Conservation (phyloP, 2,888 invertebrate genomes). For the Cheiracanthium punctorium region DNA sequence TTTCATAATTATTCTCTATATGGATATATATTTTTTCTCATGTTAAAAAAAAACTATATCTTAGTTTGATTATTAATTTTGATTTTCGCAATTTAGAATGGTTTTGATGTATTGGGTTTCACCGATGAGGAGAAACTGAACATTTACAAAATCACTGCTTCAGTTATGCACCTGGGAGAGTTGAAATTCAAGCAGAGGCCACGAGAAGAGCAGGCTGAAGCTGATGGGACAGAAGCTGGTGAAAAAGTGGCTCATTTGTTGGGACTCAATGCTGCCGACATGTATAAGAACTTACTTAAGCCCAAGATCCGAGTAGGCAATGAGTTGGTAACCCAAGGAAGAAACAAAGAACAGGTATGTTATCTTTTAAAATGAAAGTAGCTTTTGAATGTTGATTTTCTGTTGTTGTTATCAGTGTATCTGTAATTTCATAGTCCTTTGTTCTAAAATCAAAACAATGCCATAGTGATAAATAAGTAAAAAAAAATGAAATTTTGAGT, state of each 20-base stretch:
- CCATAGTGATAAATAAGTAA: too few relatives aligned
- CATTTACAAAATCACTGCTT: slow-evolving; percentile 97
- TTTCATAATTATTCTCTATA: too few relatives aligned
- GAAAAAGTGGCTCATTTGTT: slow-evolving; percentile 93
- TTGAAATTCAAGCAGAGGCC: slow-evolving; percentile 99
- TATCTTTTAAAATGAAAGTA: too few relatives aligned
- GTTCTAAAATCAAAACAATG: too few relatives aligned
- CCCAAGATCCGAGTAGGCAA: slow-evolving; percentile 99
- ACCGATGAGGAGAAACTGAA: slow-evolving; percentile 95
- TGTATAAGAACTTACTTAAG: slow-evolving; percentile 96
- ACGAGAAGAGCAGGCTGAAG: slow-evolving; percentile 99
- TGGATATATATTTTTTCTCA: too few relatives aligned
- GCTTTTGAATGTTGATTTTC: too few relatives aligned
- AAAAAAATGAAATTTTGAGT: too few relatives aligned
- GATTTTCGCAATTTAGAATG: slow-evolving; percentile 83
- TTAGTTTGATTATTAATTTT: too few relatives aligned
- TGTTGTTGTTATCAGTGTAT: too few relatives aligned
- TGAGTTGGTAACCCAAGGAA: slow-evolving; percentile 99
- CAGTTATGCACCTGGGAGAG: slow-evolving; percentile 99
- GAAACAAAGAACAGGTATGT: slow-evolving; percentile 88
- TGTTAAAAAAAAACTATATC: too few relatives aligned
- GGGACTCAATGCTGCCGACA: slow-evolving; percentile 89
- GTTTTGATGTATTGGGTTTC: slow-evolving; percentile 99
- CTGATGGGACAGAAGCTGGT: slow-evolving; percentile 96
- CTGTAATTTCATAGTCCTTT: too few relatives aligned